phyloP scores from a whole-genome alignment of 1,140 invertebrate genomes.

The Probaryconus sp. region DNA sequence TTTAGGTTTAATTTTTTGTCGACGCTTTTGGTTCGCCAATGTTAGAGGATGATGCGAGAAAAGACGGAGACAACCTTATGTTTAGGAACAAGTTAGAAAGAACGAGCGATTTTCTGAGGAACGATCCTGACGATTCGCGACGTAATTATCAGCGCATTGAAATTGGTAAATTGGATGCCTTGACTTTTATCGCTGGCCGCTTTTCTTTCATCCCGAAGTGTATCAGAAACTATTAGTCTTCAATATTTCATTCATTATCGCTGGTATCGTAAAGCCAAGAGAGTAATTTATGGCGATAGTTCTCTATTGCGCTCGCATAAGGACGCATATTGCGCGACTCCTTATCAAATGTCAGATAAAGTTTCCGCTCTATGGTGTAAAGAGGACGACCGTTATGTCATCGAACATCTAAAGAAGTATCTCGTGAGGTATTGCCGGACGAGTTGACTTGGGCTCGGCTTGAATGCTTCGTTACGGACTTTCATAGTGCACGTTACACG shows the following conservation, averaged over 20 bases:
- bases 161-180: constrained; percentile 7
- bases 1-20: too few species aligned
- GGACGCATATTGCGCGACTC: constrained; percentile 54
- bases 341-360: constrained; percentile 61
- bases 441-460: constrained; percentile 51
- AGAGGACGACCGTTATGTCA: constrained; percentile 60
- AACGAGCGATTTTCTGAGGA: too few species aligned
- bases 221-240: constrained; percentile 47
- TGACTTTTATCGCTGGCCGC: constrained; percentile 18
- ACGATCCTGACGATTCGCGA: constrained; percentile 12
- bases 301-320: constrained; percentile 43
- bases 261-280: constrained; percentile 50
- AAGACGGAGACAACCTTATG: too few species aligned
- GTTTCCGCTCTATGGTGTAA: constrained; percentile 58
- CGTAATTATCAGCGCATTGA: constrained; percentile 7
- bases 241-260: constrained; percentile 55
- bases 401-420: constrained; percentile 56
- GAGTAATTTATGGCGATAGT: constrained; percentile 55
- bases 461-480: constrained; percentile 57
- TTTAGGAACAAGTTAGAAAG: too few species aligned
- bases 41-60: too few species aligned
- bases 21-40: too few species aligned
- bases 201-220: constrained; percentile 28
- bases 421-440: constrained; percentile 51
- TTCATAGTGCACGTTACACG: constrained; percentile 58